Evolutionary conservation across 1,140 invertebrate genomes (phyloP), one percentile per base, ranked within the genome.

Genomic region (Camponotus floridanus): DNA sequence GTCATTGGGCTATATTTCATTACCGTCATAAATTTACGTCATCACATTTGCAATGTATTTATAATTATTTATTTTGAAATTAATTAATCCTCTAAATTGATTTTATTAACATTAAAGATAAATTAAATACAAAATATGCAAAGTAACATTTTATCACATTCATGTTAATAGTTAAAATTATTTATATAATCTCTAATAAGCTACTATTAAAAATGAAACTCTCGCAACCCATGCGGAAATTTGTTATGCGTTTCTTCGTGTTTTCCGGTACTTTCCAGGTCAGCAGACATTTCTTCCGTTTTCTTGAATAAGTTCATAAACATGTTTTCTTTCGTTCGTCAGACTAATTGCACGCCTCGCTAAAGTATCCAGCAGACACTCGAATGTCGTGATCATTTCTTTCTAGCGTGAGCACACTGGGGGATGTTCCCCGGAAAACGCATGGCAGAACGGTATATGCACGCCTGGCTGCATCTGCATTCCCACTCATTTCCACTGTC

Each of bases 381-480:
- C 45, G 36, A 36, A 59, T 33, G 48, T 64, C 33, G 61, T 11
- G 61, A 51, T 55, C 18, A 57, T 86, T 86, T 74, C 73, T 89
- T 71, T 76, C 45, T 71, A 51, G 59, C n/a, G 18, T 21, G 59
- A 68, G 70, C 61, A 62, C 73, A 51, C 26, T 42, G 70, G 51
- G 57, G 57, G 65, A 73, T 57, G 65, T 87, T 88, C 36, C 11
- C 70, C 71, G 85, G 67, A 87, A 86, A 86, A 91, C 86, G 83
- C 76, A 80, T 55, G 80, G 80, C 87, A 81, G 91, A 86, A 87
- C 78, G 64, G 73, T 74, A 61, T 80, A 64, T 64, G 36, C 33
- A 90, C 84, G 91, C 87, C 65, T 88, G 85, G 83, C 76, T 91
- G 87, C 85, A 64, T 80, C 26, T 74, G 61, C 90, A 79, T 74